Evolutionary conservation across 2,113 vertebrate genomes (phyloP).

Genomic region (Neogobius melanostomus): DNA sequence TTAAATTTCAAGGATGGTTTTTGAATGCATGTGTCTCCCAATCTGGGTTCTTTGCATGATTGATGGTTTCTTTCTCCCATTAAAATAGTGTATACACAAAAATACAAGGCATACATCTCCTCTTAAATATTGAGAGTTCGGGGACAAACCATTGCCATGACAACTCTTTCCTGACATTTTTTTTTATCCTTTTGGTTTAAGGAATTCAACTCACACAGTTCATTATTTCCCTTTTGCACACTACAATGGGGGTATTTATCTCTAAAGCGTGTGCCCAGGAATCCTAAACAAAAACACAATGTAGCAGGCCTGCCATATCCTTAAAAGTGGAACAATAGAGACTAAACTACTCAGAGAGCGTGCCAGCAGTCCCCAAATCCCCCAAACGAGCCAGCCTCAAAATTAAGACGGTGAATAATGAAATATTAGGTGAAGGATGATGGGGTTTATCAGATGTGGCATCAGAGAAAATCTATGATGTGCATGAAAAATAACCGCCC

Average conservation of each 20-base stretch:
- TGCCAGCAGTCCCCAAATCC: background rate
- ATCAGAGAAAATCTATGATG: slow-evolving; percentile 4
- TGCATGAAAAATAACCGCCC: background rate
- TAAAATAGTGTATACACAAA: slow-evolving; percentile 17
- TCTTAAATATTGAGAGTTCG: slow-evolving; percentile 64
- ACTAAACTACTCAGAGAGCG: background rate
- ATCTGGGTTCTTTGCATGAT: slow-evolving; percentile 34
- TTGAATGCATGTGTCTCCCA: slow-evolving; percentile 24
- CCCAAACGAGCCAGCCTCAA: background rate
- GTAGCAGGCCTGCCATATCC: slow-evolving; percentile 24
- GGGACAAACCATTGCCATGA: slow-evolving; percentile 75
- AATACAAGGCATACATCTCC: slow-evolving; percentile 49
- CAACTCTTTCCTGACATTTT: slow-evolving; percentile 74
- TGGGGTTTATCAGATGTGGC: background rate
- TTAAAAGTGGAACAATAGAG: background rate
- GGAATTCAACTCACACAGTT: slow-evolving; percentile 58
- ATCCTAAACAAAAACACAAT: slow-evolving; percentile 27
- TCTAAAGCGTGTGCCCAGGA: slow-evolving; percentile 24
- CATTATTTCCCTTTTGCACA: slow-evolving; percentile 37
- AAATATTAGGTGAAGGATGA: slow-evolving; percentile 1
- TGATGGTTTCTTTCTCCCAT: slow-evolving; percentile 40
- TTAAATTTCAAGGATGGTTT: slow-evolving; percentile 42
- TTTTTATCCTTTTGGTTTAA: slow-evolving; percentile 34
- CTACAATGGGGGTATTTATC: slow-evolving; percentile 48
- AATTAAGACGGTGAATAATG: background rate